Evolutionary conservation across 64 coral and sea anemone genomes (phyloP).

Genomic region (Trachythela sp.): DNA sequence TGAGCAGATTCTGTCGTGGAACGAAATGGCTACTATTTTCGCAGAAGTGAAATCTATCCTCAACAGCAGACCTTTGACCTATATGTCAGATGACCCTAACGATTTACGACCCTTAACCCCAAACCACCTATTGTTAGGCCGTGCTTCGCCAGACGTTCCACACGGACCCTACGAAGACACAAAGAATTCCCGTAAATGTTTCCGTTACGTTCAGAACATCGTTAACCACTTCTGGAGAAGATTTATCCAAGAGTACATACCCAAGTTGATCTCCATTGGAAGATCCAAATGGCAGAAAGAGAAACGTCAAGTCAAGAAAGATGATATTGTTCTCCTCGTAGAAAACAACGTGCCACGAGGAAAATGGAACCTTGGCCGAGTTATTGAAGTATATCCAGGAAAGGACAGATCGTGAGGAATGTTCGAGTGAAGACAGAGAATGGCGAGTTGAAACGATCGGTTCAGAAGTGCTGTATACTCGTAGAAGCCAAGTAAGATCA

Average conservation of each 20-base stretch:
- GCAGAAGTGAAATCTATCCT: neutral
- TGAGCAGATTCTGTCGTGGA: neutral
- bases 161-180: constrained; percentile 9
- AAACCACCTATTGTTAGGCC: constrained; percentile 10
- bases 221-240: constrained; percentile 21
- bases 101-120: neutral
- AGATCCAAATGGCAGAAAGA: too few species aligned
- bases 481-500: constrained; percentile 19
- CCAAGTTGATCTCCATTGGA: constrained; percentile 1
- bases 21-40: neutral
- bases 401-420: neutral
- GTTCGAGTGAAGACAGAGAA: constrained; percentile 27
- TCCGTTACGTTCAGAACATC: neutral
- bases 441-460: constrained; percentile 24
- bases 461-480: constrained; percentile 37
- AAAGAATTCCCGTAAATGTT: neutral
- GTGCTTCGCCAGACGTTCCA: neutral
- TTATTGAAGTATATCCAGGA: constrained; percentile 23
- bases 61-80: neutral
- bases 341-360: constrained; percentile 17
- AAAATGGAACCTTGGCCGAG: constrained; percentile 27
- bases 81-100: neutral
- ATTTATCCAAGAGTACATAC: constrained; percentile 28
- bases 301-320: too few species aligned
- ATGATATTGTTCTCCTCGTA: constrained; percentile 14